Evolutionary conservation across 1,140 invertebrate genomes (phyloP).

Genomic region (Lamellibrachia luymesi): DNA sequence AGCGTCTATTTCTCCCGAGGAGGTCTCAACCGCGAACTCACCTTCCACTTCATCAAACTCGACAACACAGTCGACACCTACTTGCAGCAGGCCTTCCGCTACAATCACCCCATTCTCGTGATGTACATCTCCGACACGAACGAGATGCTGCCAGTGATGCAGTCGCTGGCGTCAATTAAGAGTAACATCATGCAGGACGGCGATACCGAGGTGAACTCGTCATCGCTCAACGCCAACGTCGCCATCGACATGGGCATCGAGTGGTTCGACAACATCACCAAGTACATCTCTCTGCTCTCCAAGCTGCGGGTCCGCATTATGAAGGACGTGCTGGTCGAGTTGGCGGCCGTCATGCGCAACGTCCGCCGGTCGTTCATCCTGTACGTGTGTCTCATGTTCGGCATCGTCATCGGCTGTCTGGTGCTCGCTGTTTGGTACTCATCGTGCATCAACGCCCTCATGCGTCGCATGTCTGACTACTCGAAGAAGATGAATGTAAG

Average conservation of each 20-base stretch:
- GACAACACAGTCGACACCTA: background rate
- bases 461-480: background rate
- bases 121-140: background rate
- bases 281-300: background rate
- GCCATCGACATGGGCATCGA: background rate
- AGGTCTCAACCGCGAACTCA: background rate
- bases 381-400: background rate
- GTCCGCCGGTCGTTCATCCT: background rate
- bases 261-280: background rate
- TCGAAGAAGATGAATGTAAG: background rate
- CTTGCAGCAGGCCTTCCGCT: background rate
- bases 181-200: background rate
- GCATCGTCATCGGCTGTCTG: background rate
- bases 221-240: background rate
- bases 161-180: background rate
- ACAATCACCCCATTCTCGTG: background rate
- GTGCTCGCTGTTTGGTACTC: background rate
- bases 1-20: background rate
- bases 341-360: background rate
- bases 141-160: background rate
- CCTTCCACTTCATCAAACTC: background rate
- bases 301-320: background rate
- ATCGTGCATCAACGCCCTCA: background rate
- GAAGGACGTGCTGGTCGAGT: background rate
- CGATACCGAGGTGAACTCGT: background rate